A percentile compares a stretch with the other conserved stretches of the same genome.
phyloP scores from a whole-genome alignment of 2,888 invertebrate species.

The Tetragnatha montana region DNA sequence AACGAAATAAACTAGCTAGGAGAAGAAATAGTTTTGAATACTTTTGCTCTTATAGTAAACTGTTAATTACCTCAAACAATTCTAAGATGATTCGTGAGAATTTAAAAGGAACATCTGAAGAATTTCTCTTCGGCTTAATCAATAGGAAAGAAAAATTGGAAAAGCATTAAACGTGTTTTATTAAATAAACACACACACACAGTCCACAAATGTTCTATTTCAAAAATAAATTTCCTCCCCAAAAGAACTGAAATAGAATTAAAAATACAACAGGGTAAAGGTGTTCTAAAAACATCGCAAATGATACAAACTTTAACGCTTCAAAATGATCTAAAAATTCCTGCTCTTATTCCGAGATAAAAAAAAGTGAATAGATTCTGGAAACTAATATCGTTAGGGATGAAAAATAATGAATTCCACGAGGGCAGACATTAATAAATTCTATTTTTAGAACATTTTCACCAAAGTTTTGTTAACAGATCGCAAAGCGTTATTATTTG shows the following conservation, averaged over 20 bases:
- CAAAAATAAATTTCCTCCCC: not conserved
- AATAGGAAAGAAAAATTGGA: not conserved
- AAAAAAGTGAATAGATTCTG: not conserved
- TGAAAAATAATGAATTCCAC: not conserved
- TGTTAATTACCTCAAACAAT: not conserved
- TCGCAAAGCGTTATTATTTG: not conserved
- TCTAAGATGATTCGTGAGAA: not conserved
- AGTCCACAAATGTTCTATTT: not conserved
- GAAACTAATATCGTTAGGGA: not conserved
- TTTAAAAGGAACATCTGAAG: not conserved
- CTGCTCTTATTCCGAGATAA: not conserved
- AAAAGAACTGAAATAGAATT: not conserved
- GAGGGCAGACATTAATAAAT: not conserved
- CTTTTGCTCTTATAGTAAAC: not conserved
- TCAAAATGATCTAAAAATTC: slow-evolving; percentile 5
- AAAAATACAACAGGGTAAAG: not conserved
- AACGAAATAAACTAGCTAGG: no score
- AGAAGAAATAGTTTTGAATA: not conserved
- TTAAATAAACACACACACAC: not conserved
- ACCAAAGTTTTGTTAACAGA: not conserved
- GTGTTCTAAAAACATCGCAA: not conserved
- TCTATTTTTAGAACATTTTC: not conserved
- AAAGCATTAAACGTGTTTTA: not conserved
- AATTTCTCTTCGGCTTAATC: not conserved
- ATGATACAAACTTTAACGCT: not conserved